These are phyloP conservation scores for Parnassius glacialis DNA, from an alignment of 2,888 invertebrate genomes.

Conservation along the genomic window DNA sequence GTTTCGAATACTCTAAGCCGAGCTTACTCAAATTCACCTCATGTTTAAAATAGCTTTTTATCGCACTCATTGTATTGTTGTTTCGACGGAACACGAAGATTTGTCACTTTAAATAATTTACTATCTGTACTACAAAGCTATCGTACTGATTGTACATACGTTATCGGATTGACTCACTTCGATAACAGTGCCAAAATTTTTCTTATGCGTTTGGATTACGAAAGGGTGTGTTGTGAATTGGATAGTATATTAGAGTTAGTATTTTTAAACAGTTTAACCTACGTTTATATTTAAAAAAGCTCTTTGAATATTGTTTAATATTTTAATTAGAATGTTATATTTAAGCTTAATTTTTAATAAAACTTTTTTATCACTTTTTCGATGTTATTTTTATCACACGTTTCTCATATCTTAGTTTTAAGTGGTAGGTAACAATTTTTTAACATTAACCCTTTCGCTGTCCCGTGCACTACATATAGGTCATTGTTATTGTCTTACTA, in stretches of 20 bases:
- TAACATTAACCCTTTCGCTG: too few relatives aligned
- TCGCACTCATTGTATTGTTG: constrained; percentile 49
- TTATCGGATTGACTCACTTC: constrained; percentile 29
- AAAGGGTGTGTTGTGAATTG: constrained; percentile 21
- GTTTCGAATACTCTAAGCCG: constrained; percentile 56
- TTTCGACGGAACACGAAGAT: background rate
- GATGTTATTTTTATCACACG: too few relatives aligned
- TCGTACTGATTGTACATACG: constrained; percentile 14
- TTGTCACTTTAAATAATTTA: background rate
- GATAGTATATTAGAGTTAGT: constrained; percentile 10
- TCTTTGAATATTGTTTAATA: too few relatives aligned
- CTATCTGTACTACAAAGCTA: constrained; percentile 29
- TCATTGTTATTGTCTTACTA: too few relatives aligned
- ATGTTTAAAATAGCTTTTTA: constrained; percentile 60
- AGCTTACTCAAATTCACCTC: constrained; percentile 56
- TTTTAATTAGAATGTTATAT: too few relatives aligned
- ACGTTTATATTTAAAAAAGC: too few relatives aligned
- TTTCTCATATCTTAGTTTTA: too few relatives aligned
- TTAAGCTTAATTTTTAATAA: too few relatives aligned
- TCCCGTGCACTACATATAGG: too few relatives aligned
- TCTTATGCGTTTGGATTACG: constrained; percentile 6
- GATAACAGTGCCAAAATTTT: constrained; percentile 24
- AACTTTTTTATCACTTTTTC: too few relatives aligned
- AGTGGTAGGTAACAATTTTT: too few relatives aligned
- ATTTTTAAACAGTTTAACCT: background rate